Evolutionary conservation across 2,888 invertebrate species (phyloP).

Genomic region (Diaprepes abbreviatus): DNA sequence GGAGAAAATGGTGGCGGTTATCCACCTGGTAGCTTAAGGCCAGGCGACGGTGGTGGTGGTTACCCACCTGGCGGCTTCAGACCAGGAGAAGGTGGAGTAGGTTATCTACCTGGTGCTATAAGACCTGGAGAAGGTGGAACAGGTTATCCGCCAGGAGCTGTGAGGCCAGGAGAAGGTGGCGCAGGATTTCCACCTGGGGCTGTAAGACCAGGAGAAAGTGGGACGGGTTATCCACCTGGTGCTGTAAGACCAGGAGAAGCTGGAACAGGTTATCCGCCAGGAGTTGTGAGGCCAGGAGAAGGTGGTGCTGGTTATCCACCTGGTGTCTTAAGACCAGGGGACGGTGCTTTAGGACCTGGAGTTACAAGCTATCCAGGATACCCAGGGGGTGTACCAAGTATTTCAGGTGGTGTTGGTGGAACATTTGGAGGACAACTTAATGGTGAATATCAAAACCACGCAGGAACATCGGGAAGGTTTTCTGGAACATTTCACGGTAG

Average conservation of each 20-base stretch:
- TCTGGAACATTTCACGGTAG: constrained; percentile 58
- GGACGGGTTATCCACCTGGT: constrained; percentile 5
- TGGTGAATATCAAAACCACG: constrained; percentile 55
- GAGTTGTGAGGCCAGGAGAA: constrained; percentile 40
- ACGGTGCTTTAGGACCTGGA: constrained; percentile 8
- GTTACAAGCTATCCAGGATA: too few species aligned
- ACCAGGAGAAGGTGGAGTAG: constrained; percentile 5
- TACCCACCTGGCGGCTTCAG: not conserved
- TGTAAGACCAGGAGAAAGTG: constrained; percentile 16
- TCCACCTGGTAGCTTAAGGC: not conserved
- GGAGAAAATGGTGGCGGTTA: constrained; percentile 1
- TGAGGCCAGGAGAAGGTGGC: constrained; percentile 48
- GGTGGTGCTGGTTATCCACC: constrained; percentile 19
- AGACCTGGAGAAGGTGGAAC: constrained; percentile 17
- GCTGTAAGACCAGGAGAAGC: constrained; percentile 20
- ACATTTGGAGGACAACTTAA: constrained; percentile 55
- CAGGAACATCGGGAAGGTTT: constrained; percentile 55
- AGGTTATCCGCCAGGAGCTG: constrained; percentile 34
- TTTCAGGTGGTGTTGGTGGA: constrained; percentile 34
- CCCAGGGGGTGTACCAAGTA: constrained; percentile 22
- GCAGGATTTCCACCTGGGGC: constrained; percentile 36
- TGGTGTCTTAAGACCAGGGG: constrained; percentile 50
- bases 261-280: constrained; percentile 33
- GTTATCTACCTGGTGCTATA: constrained; percentile 4
- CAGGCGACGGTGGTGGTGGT: not conserved